phyloP scores from a whole-genome alignment of 2,888 invertebrate species.

The Drosophila kambysellisi region DNA sequence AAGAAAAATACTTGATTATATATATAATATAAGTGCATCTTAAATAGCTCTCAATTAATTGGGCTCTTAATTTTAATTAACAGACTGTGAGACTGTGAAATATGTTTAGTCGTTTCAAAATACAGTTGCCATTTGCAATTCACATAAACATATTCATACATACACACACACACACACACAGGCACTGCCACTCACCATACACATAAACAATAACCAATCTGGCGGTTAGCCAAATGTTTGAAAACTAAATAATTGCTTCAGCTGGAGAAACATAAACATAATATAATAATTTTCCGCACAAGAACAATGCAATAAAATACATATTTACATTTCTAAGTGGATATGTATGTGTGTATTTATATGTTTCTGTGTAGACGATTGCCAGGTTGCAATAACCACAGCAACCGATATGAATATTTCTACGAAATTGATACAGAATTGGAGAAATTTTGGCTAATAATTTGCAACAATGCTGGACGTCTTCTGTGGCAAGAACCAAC shows the following conservation, averaged over 20 bases:
- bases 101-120: not conserved
- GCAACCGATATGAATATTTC: slow-evolving; percentile 25
- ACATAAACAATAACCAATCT: slow-evolving; percentile 24
- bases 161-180: not conserved
- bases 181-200: not conserved
- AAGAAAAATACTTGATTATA: not conserved
- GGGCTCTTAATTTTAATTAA: not conserved
- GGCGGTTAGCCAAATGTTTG: slow-evolving; percentile 49
- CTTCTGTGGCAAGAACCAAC: slow-evolving; percentile 13
- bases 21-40: not conserved
- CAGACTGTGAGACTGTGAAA: slow-evolving; percentile 19
- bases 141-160: not conserved
- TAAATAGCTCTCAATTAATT: not conserved
- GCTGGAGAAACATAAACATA: slow-evolving; percentile 19
- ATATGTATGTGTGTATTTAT: slow-evolving; percentile 3
- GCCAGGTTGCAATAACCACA: slow-evolving; percentile 40
- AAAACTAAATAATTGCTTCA: slow-evolving; percentile 39
- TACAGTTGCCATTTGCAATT: slow-evolving; percentile 1
- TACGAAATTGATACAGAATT: slow-evolving; percentile 30
- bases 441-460: slow-evolving; percentile 29
- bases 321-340: not conserved
- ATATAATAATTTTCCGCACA: slow-evolving; percentile 19
- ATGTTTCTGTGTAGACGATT: not conserved
- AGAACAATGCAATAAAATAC: slow-evolving; percentile 14
- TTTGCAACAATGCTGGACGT: not conserved